Conservation (phyloP, 1,140 invertebrate genomes). For the Planococcus citri region DNA sequence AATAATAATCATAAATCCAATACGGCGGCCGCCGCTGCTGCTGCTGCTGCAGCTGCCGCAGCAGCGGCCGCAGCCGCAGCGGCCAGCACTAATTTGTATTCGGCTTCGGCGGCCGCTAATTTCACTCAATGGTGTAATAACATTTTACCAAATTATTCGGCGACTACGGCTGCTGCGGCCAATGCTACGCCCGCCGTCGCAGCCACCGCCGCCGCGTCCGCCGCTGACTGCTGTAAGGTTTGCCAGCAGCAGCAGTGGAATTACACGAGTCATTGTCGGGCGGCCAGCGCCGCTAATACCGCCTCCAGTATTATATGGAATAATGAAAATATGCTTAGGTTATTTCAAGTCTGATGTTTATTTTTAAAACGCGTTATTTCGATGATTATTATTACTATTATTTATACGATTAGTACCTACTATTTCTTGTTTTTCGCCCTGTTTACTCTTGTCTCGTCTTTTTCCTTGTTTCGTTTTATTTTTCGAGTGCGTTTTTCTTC, state of each 20-base stretch:
- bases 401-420: too few relatives aligned
- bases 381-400: neutral
- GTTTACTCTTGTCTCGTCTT: neutral
- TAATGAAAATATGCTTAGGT: neutral
- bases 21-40: neutral
- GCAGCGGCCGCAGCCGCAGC: neutral
- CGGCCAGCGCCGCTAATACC: neutral
- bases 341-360: slow-evolving; percentile 8
- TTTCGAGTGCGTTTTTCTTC: too few relatives aligned
- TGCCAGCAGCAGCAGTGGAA: slow-evolving; percentile 11
- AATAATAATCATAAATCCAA: neutral
- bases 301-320: neutral
- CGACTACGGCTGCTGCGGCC: neutral
- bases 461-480: too few relatives aligned
- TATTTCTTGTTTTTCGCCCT: neutral
- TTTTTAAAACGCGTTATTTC: neutral
- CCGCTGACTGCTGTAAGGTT: neutral
- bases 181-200: neutral
- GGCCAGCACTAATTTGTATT: neutral
- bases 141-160: neutral
- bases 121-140: neutral
- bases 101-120: neutral
- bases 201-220: neutral
- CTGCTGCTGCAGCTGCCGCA: neutral
- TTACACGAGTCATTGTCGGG: neutral